Percentiles rank a stretch among this genome's conserved stretches.
phyloP scores from a whole-genome alignment of 2,113 vertebrate species.

The Daboia siamensis region DNA sequence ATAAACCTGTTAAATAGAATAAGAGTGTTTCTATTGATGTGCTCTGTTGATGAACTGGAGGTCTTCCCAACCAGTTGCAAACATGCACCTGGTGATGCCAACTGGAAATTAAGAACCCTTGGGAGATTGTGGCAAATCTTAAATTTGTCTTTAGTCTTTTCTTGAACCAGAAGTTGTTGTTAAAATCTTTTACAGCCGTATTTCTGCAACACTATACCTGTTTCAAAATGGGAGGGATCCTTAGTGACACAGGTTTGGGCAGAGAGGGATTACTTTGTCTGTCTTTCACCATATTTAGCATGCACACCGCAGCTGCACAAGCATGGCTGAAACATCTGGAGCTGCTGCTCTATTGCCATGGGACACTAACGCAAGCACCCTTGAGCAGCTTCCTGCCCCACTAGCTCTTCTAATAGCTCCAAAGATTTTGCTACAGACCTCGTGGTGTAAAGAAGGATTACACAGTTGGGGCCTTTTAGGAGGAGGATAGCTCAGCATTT shows the following conservation, averaged over 20 bases:
- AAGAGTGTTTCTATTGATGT: neutral
- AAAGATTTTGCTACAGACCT: neutral
- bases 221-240: neutral
- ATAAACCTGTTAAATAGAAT: neutral
- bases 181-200: neutral
- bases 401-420: neutral
- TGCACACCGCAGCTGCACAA: neutral
- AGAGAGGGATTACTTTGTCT: neutral
- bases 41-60: neutral
- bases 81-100: neutral
- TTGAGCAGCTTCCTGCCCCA: neutral
- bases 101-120: neutral
- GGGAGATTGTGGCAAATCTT: neutral
- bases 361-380: neutral
- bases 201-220: neutral
- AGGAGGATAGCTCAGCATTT: neutral
- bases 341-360: neutral
- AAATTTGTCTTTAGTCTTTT: neutral
- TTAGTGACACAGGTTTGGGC: neutral
- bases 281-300: neutral
- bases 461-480: neutral
- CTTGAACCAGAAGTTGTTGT: neutral
- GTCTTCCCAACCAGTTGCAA: neutral
- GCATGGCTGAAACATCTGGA: neutral
- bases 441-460: neutral